These are phyloP conservation scores for Branchinecta lindahli DNA, from an alignment of 1,140 invertebrate species.

Conservation along the genomic window DNA sequence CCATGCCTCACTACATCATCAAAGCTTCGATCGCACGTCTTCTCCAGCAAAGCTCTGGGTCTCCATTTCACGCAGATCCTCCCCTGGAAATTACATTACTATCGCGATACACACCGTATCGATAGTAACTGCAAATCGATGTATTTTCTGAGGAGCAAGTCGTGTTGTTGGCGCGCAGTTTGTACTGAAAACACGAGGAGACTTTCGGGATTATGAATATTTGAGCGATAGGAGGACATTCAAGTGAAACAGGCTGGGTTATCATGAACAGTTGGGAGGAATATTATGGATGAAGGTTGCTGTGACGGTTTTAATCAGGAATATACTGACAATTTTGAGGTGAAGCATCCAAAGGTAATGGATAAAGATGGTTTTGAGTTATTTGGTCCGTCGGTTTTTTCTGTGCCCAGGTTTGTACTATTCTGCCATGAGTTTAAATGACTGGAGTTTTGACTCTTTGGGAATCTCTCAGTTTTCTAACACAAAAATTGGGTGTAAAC, in stretches of 20 bases:
- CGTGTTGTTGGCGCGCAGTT: neutral
- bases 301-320: neutral
- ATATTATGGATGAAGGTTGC: neutral
- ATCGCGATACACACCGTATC: neutral
- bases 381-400: no score
- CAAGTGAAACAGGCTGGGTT: neutral
- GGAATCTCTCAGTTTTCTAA: no score
- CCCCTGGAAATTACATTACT: neutral
- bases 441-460: no score
- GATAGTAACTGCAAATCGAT: conserved; percentile 10
- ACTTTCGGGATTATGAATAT: conserved; percentile 3
- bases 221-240: neutral
- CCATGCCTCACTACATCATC: no score
- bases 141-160: neutral
- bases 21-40: no score
- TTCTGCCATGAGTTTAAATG: no score
- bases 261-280: neutral
- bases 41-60: no score
- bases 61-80: neutral
- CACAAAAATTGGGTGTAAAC: no score
- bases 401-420: no score
- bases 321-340: neutral
- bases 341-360: no score
- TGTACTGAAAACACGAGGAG: neutral
- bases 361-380: no score